Evolutionary conservation across 2,113 vertebrate genomes (phyloP).

Genomic region (Hemiprocne comata): DNA sequence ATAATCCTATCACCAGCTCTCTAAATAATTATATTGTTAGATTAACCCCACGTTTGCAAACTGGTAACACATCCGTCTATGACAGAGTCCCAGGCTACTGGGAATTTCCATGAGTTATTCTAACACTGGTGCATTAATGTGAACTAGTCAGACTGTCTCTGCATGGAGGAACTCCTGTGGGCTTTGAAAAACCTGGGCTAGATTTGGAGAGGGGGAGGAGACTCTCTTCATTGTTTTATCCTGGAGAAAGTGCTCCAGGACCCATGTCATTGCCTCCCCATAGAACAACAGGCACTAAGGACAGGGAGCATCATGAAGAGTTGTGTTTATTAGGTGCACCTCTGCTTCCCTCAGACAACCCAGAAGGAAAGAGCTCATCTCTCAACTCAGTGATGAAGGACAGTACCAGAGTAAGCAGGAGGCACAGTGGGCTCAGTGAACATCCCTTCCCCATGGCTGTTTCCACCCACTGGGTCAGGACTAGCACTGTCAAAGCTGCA

Average conservation of each 20-base stretch:
- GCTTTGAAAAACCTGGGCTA: not conserved
- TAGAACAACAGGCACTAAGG: not conserved
- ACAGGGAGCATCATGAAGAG: not conserved
- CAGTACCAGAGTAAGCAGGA: not conserved
- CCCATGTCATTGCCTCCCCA: rapidly evolving
- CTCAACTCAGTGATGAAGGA: not conserved
- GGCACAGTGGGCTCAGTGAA: not conserved
- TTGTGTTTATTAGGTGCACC: not conserved
- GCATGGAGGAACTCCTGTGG: not conserved
- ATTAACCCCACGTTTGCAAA: not conserved
- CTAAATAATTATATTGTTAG: not conserved
- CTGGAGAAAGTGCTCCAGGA: not conserved
- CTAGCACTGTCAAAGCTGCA: not conserved
- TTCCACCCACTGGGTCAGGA: not conserved
- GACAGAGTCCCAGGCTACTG: not conserved
- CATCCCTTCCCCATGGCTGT: not conserved
- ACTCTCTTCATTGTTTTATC: not conserved
- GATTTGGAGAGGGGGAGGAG: not conserved
- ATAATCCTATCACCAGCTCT: not conserved
- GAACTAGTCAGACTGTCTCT: not conserved
- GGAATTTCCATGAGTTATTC: not conserved
- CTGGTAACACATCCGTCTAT: not conserved
- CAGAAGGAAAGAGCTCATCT: not conserved
- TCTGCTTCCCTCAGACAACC: not conserved
- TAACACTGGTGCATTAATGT: not conserved